Conservation (phyloP, 2,888 invertebrate species). For the Zygogramma bicolorata region DNA sequence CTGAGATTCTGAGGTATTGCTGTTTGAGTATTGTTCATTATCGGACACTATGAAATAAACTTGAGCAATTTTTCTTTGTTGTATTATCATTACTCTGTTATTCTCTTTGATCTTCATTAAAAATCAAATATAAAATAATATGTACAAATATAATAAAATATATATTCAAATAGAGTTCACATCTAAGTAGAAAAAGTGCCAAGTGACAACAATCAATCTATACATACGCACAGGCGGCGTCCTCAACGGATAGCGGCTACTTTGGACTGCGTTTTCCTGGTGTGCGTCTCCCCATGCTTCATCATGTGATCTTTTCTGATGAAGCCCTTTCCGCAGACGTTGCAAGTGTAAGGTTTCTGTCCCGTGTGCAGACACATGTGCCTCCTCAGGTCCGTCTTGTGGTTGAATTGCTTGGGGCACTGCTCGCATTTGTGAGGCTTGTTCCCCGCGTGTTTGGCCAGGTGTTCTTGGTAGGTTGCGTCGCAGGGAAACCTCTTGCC, state of each 20-base stretch:
- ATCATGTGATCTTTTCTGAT: conserved; percentile 93
- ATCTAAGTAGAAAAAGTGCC: conserved; percentile 60
- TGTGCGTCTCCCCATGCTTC: conserved; percentile 87
- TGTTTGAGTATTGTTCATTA: conserved; percentile 64
- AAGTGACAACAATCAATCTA: conserved; percentile 53
- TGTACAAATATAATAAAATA: conserved; percentile 55
- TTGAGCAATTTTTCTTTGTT: conserved; percentile 57
- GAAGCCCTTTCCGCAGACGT: conserved; percentile 87
- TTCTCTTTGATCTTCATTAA: conserved; percentile 46
- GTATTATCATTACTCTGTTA: conserved; percentile 51
- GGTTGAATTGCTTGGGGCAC: conserved; percentile 91
- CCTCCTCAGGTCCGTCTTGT: conserved; percentile 88
- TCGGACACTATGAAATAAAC: conserved; percentile 53
- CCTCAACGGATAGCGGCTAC: conserved; percentile 51
- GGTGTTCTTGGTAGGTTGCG: conserved; percentile 79
- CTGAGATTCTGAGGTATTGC: conserved; percentile 69
- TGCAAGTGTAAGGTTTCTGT: conserved; percentile 85
- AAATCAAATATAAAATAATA: conserved; percentile 52
- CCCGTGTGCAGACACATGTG: conserved; percentile 92
- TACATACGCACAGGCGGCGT: conserved; percentile 50
- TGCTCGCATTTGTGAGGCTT: conserved; percentile 88
- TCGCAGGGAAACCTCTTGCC: conserved; percentile 86
- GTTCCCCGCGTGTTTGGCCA: conserved; percentile 82
- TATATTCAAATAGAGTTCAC: conserved; percentile 50
- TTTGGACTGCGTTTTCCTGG: conserved; percentile 69